phyloP scores from a whole-genome alignment of 2,888 invertebrate genomes.

The Xestia ashworthii region DNA sequence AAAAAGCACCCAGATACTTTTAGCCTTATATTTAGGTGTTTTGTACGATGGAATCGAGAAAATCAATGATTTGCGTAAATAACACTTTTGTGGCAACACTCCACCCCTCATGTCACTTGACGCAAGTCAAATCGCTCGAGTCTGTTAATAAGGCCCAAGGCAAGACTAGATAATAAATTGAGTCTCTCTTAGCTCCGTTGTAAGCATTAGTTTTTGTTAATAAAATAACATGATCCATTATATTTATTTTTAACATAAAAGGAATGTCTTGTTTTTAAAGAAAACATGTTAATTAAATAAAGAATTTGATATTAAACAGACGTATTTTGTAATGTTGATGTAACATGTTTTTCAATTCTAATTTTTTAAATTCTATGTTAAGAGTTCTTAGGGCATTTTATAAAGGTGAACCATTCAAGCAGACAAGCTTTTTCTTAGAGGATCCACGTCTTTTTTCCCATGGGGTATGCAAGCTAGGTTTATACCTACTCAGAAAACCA shows the following conservation, averaged over 20 bases:
- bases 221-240: conserved; percentile 26
- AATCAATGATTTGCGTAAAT: too few relatives aligned
- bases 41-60: too few relatives aligned
- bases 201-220: conserved; percentile 7
- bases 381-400: not conserved
- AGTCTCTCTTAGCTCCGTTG: conserved; percentile 4
- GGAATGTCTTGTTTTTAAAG: conserved; percentile 7
- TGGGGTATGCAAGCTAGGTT: too few relatives aligned
- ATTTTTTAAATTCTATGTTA: not conserved
- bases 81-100: too few relatives aligned
- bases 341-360: not conserved
- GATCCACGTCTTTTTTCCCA: too few relatives aligned
- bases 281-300: conserved; percentile 18
- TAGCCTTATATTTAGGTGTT: too few relatives aligned
- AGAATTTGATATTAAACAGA: conserved; percentile 1
- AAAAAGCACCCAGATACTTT: too few relatives aligned
- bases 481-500: too few relatives aligned
- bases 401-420: too few relatives aligned
- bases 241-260: conserved; percentile 29
- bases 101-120: not conserved
- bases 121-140: not conserved
- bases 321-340: conserved; percentile 2
- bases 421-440: not conserved
- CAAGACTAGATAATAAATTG: not conserved
- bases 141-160: not conserved